Conservation (phyloP, 2,113 vertebrate species). For the Neodon shergylaensis region DNA sequence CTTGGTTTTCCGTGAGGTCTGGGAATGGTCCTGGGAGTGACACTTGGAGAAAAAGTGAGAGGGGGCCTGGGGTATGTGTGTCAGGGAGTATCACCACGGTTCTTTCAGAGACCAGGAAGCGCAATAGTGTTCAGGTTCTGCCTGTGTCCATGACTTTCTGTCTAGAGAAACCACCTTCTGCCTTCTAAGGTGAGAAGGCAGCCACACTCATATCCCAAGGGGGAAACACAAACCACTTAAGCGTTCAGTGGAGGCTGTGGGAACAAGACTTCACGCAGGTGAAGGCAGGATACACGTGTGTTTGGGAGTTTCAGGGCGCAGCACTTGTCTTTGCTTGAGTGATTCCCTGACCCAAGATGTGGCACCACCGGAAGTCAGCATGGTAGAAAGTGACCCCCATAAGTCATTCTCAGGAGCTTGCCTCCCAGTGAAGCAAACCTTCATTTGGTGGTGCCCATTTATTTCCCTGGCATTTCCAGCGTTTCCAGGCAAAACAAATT, state of each 20-base stretch:
- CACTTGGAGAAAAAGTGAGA: neutral
- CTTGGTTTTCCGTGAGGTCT: neutral
- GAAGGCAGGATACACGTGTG: accelerated
- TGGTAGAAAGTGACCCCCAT: neutral
- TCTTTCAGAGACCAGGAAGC: neutral
- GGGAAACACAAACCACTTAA: too few species aligned
- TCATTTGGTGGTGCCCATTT: neutral
- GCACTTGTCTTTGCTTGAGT: neutral
- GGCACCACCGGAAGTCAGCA: neutral
- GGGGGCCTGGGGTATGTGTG: neutral
- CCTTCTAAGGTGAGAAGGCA: neutral
- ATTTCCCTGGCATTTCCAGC: neutral
- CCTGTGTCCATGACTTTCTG: neutral
- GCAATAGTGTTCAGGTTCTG: neutral
- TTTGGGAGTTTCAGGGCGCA: neutral
- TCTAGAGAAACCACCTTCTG: neutral
- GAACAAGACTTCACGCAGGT: accelerated
- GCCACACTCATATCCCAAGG: neutral
- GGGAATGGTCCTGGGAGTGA: neutral
- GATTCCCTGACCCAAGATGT: accelerated
- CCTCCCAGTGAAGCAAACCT: neutral
- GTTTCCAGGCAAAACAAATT: constrained; percentile 24
- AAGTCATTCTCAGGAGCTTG: neutral
- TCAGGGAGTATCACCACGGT: accelerated
- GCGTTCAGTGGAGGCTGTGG: neutral